A percentile compares a stretch with the other conserved stretches of the same genome.
Conservation (phyloP, 2,113 vertebrate genomes). For the Pardalotus punctatus region DNA sequence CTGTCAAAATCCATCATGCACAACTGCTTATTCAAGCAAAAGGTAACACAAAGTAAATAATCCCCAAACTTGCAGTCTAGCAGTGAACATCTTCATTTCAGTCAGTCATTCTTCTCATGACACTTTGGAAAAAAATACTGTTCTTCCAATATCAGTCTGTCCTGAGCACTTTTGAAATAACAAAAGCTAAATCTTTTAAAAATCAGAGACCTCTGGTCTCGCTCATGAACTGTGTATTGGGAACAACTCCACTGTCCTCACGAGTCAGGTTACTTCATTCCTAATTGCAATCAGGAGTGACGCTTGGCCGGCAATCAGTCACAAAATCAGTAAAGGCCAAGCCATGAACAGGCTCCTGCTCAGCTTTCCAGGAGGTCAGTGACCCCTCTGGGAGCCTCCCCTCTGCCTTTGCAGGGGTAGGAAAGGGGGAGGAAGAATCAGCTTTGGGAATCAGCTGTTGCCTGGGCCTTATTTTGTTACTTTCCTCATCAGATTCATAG, state of each 20-base stretch:
- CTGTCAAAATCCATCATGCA: conserved; percentile 42
- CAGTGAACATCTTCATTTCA: not conserved
- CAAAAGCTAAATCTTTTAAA: not conserved
- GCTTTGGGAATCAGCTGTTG: not conserved
- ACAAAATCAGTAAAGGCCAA: not conserved
- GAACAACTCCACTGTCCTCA: not conserved
- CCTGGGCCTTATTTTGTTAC: not conserved
- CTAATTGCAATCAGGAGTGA: not conserved
- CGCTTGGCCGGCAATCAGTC: not conserved
- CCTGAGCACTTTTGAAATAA: not conserved
- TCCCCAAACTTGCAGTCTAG: not conserved
- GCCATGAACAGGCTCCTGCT: not conserved
- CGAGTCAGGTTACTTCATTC: not conserved
- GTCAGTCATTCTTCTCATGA: not conserved
- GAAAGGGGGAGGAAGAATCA: not conserved
- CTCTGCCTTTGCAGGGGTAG: not conserved
- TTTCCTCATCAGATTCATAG: not conserved
- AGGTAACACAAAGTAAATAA: not conserved
- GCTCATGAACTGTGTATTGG: not conserved
- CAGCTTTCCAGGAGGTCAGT: not conserved
- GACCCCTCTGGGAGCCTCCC: not conserved
- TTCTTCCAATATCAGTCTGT: not conserved
- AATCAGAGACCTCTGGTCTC: not conserved
- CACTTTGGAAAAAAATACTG: not conserved
- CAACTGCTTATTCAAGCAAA: conserved; percentile 45